A percentile compares a stretch with the other conserved stretches of the same genome.
Evolutionary conservation across 2,797 vertebrate genomes (phyloP).

Genomic region (Xiphorhynchus erythropygius): DNA sequence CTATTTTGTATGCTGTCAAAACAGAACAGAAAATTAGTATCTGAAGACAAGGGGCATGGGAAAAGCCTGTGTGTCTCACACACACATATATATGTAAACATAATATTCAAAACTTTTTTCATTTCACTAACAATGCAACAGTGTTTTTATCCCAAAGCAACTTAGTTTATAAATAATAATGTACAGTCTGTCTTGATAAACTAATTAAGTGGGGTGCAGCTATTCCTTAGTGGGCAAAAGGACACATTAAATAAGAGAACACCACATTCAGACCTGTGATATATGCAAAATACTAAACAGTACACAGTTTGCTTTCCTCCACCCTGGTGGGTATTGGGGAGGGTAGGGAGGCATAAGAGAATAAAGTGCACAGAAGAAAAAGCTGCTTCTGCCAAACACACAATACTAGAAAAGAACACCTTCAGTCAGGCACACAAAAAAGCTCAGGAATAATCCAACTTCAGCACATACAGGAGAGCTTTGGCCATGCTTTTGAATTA

Average conservation of each 20-base stretch:
- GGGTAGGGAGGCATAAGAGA: fast-evolving
- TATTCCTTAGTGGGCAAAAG: not conserved
- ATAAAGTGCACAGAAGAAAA: not conserved
- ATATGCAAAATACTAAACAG: not conserved
- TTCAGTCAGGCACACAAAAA: not conserved
- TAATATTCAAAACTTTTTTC: not conserved
- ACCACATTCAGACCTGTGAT: not conserved
- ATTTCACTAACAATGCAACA: not conserved
- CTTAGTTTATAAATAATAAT: not conserved
- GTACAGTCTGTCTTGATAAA: not conserved
- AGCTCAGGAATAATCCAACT: not conserved
- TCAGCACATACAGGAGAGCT: not conserved
- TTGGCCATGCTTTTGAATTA: not conserved
- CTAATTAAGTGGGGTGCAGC: not conserved
- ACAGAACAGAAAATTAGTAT: not conserved
- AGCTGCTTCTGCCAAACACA: not conserved
- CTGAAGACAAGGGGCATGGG: not conserved
- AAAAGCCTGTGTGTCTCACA: not conserved
- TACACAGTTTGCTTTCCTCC: not conserved
- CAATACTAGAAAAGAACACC: not conserved
- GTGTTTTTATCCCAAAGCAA: not conserved
- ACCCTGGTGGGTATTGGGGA: fast-evolving
- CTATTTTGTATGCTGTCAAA: not conserved
- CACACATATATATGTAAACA: not conserved
- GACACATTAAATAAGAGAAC: not conserved